These are phyloP conservation scores for Muricea muricata DNA, from an alignment of 92 coral and sea anemone genomes.

Conservation along the genomic window DNA sequence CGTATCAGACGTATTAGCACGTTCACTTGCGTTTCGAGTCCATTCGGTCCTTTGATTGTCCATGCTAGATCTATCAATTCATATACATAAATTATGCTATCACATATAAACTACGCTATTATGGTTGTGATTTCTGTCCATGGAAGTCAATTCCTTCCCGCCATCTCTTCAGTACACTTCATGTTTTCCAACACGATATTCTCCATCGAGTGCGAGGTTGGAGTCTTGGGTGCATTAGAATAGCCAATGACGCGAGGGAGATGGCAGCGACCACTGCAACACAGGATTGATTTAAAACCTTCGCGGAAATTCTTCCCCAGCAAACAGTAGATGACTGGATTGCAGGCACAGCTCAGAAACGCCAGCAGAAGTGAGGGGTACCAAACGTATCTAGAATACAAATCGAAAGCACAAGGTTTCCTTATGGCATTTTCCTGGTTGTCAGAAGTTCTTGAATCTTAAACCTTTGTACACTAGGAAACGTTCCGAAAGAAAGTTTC, in stretches of 20 bases:
- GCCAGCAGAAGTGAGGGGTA: slow-evolving; percentile 14
- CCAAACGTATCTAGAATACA: slow-evolving; percentile 7
- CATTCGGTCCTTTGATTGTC: too few species aligned
- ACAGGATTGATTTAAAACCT: slow-evolving; percentile 16
- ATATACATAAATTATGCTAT: too few species aligned
- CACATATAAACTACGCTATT: too few species aligned
- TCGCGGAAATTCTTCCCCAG: slow-evolving; percentile 13
- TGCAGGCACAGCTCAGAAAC: neutral
- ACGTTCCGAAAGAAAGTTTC: too few species aligned
- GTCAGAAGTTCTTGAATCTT: too few species aligned
- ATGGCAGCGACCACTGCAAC: neutral
- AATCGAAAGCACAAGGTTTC: neutral
- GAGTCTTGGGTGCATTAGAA: neutral
- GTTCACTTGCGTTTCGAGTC: too few species aligned
- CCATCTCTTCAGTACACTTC: neutral
- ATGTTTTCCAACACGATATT: neutral
- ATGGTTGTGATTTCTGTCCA: too few species aligned
- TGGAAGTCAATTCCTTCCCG: neutral
- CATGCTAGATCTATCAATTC: too few species aligned
- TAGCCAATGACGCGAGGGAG: neutral
- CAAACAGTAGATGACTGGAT: slow-evolving; percentile 26
- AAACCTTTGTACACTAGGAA: too few species aligned
- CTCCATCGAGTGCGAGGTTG: neutral
- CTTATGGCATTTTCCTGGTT: too few species aligned
- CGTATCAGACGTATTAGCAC: too few species aligned